Conservation (phyloP, 2,888 invertebrate species). For the Dione vanillae region DNA sequence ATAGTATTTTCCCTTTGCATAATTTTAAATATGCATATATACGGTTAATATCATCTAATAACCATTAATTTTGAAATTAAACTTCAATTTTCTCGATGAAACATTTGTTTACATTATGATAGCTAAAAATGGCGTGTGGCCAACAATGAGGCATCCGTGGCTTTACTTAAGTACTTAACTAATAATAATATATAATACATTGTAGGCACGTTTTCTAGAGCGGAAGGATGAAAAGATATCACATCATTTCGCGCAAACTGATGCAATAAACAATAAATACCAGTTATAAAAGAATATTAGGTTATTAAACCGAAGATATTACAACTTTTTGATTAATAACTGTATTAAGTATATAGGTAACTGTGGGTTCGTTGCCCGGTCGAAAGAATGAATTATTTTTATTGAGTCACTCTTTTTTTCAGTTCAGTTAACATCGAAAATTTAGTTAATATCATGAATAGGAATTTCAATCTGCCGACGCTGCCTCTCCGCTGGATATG, state of each 20-base stretch:
- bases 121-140: slow-evolving; percentile 16
- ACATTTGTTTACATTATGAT: slow-evolving; percentile 20
- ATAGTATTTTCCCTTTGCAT: no score
- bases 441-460: no score
- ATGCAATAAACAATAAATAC: not conserved
- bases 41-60: not conserved
- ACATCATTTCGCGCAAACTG: slow-evolving; percentile 1
- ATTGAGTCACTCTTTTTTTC: no score
- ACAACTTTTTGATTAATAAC: no score
- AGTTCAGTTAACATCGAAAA: no score
- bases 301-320: no score
- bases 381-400: no score
- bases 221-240: slow-evolving; percentile 6
- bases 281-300: not conserved
- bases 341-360: no score
- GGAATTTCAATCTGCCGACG: no score
- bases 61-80: not conserved
- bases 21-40: not conserved
- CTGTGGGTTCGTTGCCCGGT: no score
- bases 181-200: slow-evolving; percentile 24
- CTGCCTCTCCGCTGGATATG: no score
- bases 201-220: slow-evolving; percentile 7
- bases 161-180: slow-evolving; percentile 18
- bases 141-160: slow-evolving; percentile 16
- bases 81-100: slow-evolving; percentile 15